Evolutionary conservation across 1,140 invertebrate genomes (phyloP), one percentile per base, ranked within the genome.

Genomic region (Euglossa dilemma): DNA sequence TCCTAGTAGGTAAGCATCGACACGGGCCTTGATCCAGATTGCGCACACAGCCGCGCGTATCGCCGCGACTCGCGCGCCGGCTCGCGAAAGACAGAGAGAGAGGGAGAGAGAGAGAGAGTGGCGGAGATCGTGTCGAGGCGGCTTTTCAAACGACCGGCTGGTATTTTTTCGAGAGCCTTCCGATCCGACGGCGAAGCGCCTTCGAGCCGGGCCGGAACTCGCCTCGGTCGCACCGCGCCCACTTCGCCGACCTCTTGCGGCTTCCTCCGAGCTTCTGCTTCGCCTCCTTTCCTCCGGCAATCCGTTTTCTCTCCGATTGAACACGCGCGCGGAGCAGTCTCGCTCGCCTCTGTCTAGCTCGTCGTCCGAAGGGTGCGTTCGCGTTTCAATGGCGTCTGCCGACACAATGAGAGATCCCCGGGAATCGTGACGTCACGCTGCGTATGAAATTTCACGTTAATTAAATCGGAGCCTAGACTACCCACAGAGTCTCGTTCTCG

Each of bases 1-100:
- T 90, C 83, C 85, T 90, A 75, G 61, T 75, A 87, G 87, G 86
- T 90, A 90, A 91, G 91, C 91, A 91, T 90, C 88, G 87, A 82
- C 83, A 67, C 79, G 78, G 80, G 91, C 91, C 92, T 93, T 93
- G 92, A 93, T 92, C 92, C 89, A 93, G 82, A 92, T 93, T 87
- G 78, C 67, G 61, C 75, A 36, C 75, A 80, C 50, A 79, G 80
- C 57, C 87, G 67, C 87, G 67, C 70, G 78, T 74, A 57, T 70
- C 36, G 54, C 43, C 28, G 36, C 36, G 36, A 43, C 69, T 52
- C n/a, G 69, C n/a, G n/a, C 25, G n/a, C n/a, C 59, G 25, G n/a
- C 25, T n/a, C 20, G 28, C 11, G 18, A 20, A 18, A 43, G 52
- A n/a, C 14, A 45, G 23, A 16, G 54, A 45, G 43, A 69, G 20